A percentile compares a stretch with the other conserved stretches of the same genome.
Evolutionary conservation across 2,797 vertebrate genomes (phyloP).

Genomic region (Mus caroli): DNA sequence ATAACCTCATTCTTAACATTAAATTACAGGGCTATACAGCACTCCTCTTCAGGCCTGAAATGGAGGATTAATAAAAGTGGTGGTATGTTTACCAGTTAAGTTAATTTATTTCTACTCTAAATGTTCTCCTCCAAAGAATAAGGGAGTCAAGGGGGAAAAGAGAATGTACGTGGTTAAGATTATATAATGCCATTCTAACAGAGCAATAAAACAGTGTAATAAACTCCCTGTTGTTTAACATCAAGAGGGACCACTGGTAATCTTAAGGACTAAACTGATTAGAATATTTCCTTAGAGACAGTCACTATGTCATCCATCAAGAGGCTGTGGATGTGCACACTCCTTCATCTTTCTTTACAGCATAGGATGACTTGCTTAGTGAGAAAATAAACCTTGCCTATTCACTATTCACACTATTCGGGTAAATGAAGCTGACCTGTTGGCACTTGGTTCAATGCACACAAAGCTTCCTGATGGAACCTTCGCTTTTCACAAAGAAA

Average conservation of each 20-base stretch:
- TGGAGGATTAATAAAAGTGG: constrained; percentile 39
- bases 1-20: not conserved
- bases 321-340: not conserved
- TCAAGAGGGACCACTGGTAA: constrained; percentile 5
- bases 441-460: not conserved
- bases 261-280: not conserved
- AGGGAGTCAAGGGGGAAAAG: not conserved
- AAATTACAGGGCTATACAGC: constrained; percentile 60
- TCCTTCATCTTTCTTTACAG: not conserved
- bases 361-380: not conserved
- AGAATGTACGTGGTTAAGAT: not conserved
- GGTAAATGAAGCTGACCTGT: not conserved
- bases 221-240: constrained; percentile 31
- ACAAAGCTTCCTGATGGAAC: not conserved
- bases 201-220: constrained; percentile 29
- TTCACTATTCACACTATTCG: not conserved
- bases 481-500: constrained; percentile 35
- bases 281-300: not conserved
- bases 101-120: constrained; percentile 72
- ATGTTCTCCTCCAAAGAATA: not conserved
- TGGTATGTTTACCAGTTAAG: constrained; percentile 41
- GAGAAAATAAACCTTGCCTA: not conserved
- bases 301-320: not conserved
- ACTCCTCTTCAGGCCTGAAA: constrained; percentile 34
- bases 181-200: constrained; percentile 47